These are phyloP conservation scores for Cybosia mesomella DNA, from an alignment of 2,888 invertebrate genomes.

Conservation along the genomic window DNA sequence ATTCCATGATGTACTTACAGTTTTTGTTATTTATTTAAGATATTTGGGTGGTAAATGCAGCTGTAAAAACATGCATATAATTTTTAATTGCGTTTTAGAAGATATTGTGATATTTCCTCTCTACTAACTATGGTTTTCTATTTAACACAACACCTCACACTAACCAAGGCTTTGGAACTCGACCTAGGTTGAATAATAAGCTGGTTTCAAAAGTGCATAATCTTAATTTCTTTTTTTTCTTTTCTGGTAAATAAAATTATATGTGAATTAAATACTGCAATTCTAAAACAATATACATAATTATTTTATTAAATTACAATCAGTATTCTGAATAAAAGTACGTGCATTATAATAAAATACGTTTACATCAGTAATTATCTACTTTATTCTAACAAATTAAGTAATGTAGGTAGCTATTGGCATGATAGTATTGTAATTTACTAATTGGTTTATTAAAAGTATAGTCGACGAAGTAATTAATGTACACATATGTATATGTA, in stretches of 20 bases:
- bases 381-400: slow-evolving; percentile 1
- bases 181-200: neutral
- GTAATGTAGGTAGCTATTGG: neutral
- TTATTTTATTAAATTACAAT: neutral
- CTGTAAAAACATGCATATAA: neutral
- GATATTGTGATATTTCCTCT: neutral
- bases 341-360: neutral
- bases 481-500: neutral
- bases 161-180: neutral
- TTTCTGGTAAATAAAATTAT: too few relatives aligned
- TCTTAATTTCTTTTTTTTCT: neutral
- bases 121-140: neutral
- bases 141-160: neutral
- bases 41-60: neutral
- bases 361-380: neutral
- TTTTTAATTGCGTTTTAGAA: neutral
- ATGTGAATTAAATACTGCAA: neutral
- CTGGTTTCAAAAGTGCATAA: neutral
- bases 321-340: slow-evolving; percentile 2
- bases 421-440: slow-evolving; percentile 7
- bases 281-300: neutral
- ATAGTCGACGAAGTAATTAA: slow-evolving; percentile 8
- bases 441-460: slow-evolving; percentile 3
- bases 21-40: neutral
- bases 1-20: neutral